Evolutionary conservation across 1,140 invertebrate genomes (phyloP).

Genomic region (Drosophila subpulchrella): DNA sequence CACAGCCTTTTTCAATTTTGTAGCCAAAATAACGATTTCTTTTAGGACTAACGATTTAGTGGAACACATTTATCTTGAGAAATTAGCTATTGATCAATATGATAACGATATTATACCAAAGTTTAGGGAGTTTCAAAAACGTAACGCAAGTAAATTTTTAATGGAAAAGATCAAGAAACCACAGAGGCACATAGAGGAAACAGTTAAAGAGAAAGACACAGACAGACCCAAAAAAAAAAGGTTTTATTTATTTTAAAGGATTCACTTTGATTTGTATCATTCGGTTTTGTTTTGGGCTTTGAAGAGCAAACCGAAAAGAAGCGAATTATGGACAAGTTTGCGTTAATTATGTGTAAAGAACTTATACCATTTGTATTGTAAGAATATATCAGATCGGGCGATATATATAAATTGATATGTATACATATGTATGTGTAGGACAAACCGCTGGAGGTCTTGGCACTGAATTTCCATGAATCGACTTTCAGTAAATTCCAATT

Average conservation of each 20-base stretch:
- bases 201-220: constrained; percentile 9
- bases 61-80: constrained; percentile 11
- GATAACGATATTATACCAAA: constrained; percentile 58
- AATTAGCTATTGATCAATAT: constrained; percentile 34
- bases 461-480: constrained; percentile 25
- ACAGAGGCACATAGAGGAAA: constrained; percentile 46
- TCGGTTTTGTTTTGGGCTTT: background rate
- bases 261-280: background rate
- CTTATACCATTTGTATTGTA: constrained; percentile 30
- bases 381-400: constrained; percentile 33
- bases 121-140: constrained; percentile 65
- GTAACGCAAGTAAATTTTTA: constrained; percentile 29
- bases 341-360: constrained; percentile 31
- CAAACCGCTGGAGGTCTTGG: constrained; percentile 15
- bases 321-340: constrained; percentile 2
- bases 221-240: constrained; percentile 4
- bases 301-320: background rate
- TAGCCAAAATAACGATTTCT: constrained; percentile 25
- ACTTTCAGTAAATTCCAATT: constrained; percentile 44
- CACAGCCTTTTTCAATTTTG: constrained; percentile 41
- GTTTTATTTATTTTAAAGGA: constrained; percentile 17
- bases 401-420: background rate
- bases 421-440: constrained; percentile 20
- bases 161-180: constrained; percentile 26
- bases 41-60: constrained; percentile 14